A percentile compares a stretch with the other conserved stretches of the same genome.
Conservation (phyloP, 2,113 vertebrate genomes). For the Gracilinanus agilis region DNA sequence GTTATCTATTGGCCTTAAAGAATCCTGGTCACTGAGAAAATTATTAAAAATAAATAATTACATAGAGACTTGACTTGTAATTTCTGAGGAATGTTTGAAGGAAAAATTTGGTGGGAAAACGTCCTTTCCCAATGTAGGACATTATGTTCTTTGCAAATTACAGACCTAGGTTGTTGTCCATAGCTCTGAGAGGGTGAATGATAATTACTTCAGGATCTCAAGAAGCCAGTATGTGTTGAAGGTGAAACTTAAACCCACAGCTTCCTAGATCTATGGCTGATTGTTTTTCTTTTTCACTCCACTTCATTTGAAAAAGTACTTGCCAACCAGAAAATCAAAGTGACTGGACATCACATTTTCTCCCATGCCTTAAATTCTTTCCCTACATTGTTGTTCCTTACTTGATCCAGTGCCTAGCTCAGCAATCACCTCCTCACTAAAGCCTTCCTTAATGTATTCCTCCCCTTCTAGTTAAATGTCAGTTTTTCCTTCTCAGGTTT, state of each 20-base stretch:
- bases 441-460: not conserved
- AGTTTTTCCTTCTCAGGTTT: not conserved
- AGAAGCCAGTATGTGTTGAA: not conserved
- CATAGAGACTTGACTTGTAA: not conserved
- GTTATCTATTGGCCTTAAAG: not conserved
- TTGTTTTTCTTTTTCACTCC: not conserved
- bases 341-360: too few relatives aligned
- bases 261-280: not conserved
- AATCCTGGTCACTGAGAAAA: not conserved
- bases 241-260: not conserved
- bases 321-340: not conserved
- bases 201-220: not conserved
- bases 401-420: not conserved
- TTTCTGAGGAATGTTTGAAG: not conserved
- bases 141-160: not conserved
- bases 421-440: not conserved
- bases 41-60: not conserved
- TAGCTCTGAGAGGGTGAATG: not conserved
- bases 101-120: not conserved
- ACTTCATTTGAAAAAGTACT: not conserved
- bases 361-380: not conserved
- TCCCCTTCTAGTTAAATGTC: not conserved
- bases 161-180: not conserved
- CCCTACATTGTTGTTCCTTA: not conserved
- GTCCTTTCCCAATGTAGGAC: not conserved